Conservation (phyloP, 2,888 invertebrate genomes). For the Mythimna vitellina region DNA sequence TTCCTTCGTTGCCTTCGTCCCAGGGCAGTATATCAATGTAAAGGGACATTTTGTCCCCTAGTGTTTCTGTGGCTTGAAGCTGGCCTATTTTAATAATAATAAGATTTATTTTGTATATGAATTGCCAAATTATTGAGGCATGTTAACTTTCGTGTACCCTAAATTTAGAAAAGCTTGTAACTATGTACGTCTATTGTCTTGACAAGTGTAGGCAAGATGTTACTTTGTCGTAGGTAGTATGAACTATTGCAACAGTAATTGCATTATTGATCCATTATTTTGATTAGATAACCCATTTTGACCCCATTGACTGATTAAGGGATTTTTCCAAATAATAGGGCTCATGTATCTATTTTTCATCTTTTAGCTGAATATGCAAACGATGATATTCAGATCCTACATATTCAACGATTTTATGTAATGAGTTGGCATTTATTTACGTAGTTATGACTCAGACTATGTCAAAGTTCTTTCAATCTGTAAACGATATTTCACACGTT, state of each 20-base stretch:
- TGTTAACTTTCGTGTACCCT: no score
- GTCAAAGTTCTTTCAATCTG: not conserved
- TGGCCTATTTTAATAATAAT: no score
- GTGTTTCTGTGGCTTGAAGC: no score
- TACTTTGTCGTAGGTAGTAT: not conserved
- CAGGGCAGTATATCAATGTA: no score
- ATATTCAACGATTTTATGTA: not conserved
- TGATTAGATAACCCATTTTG: not conserved
- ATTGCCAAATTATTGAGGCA: no score
- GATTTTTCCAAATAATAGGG: not conserved
- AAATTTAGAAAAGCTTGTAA: no score
- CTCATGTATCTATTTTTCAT: not conserved
- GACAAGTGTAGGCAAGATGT: not conserved
- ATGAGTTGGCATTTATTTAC: constrained; percentile 6
- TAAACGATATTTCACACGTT: constrained; percentile 28
- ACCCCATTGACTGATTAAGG: not conserved
- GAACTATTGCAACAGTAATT: not conserved
- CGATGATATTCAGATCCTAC: not conserved
- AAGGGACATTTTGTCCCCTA: no score
- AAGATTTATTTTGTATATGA: no score
- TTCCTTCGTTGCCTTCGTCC: no score
- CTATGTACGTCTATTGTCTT: no score
- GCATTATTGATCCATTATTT: not conserved
- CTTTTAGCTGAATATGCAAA: not conserved
- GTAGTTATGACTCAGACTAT: constrained; percentile 5